phyloP scores from a whole-genome alignment of 2,797 vertebrate species.

The Atherinosoma microstoma region DNA sequence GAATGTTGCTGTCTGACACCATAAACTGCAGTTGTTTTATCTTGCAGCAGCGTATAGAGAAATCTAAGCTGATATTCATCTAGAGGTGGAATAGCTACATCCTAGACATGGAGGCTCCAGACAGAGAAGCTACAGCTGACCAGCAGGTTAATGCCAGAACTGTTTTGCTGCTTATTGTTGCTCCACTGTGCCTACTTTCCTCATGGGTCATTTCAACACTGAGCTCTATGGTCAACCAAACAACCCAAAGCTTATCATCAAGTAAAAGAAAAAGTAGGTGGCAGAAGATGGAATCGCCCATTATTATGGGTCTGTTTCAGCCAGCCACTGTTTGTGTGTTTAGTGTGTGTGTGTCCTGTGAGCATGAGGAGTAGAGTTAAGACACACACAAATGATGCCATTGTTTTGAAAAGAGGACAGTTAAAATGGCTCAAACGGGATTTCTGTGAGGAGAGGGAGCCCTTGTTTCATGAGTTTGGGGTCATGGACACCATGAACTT shows the following conservation, averaged over 20 bases:
- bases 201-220: background rate
- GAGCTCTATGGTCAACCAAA: background rate
- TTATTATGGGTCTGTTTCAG: background rate
- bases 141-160: background rate
- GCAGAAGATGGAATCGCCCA: background rate
- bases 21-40: background rate
- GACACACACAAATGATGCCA: background rate
- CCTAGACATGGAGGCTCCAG: slow-evolving; percentile 1
- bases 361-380: background rate
- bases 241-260: background rate
- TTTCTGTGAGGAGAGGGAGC: background rate
- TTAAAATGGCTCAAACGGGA: background rate
- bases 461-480: background rate
- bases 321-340: background rate
- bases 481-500: slow-evolving; percentile 6
- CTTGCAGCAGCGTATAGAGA: background rate
- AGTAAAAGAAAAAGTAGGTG: background rate
- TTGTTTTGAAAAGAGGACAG: background rate
- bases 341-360: background rate
- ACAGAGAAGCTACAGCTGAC: slow-evolving; percentile 1
- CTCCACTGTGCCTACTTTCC: background rate
- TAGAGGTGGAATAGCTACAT: background rate
- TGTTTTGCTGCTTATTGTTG: background rate
- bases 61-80: slow-evolving; percentile 11
- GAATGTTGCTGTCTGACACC: slow-evolving; percentile 2